Percentiles rank a stretch among this genome's conserved stretches.
Conservation (phyloP, 2,797 vertebrate genomes). For the Holocentrus rufus region DNA sequence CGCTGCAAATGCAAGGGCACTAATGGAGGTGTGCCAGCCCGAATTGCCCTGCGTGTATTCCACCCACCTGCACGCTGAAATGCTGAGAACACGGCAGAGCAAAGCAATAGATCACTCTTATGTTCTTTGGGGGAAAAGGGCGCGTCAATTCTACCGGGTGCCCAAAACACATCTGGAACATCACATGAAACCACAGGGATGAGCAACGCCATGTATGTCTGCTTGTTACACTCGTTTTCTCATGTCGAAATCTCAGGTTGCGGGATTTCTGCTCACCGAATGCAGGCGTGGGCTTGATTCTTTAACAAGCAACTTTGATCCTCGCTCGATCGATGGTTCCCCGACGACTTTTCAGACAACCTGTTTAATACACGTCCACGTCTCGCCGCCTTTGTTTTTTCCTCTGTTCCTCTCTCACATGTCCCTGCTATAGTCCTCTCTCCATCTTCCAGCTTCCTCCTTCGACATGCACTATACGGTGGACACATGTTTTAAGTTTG, state of each 20-base stretch:
- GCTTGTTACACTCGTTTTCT: conserved; percentile 9
- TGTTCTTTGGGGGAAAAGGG: conserved; percentile 26
- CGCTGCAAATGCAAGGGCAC: conserved; percentile 66
- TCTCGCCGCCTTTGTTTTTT: conserved; percentile 28
- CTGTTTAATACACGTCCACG: conserved; percentile 7
- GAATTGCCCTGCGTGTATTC: conserved; percentile 42
- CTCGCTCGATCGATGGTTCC: background rate
- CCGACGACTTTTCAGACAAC: conserved; percentile 40
- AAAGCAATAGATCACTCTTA: conserved; percentile 28
- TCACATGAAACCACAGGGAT: conserved; percentile 27
- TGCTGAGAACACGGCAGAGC: conserved; percentile 23
- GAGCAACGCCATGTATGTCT: background rate
- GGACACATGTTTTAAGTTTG: conserved; percentile 57
- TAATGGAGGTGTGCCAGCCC: conserved; percentile 67
- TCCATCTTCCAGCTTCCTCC: conserved; percentile 22
- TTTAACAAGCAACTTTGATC: conserved; percentile 4
- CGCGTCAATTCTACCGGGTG: background rate
- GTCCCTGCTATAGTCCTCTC: conserved; percentile 46
- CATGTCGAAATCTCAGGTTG: background rate
- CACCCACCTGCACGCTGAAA: conserved; percentile 54
- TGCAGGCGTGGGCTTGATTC: background rate
- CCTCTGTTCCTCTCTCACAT: conserved; percentile 24
- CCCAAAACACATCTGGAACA: conserved; percentile 4
- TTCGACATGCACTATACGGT: conserved; percentile 18
- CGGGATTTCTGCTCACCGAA: background rate